A percentile compares a stretch with the other conserved stretches of the same genome.
Conservation (phyloP, 2,888 invertebrate genomes). For the Chymomyza procnemis region DNA sequence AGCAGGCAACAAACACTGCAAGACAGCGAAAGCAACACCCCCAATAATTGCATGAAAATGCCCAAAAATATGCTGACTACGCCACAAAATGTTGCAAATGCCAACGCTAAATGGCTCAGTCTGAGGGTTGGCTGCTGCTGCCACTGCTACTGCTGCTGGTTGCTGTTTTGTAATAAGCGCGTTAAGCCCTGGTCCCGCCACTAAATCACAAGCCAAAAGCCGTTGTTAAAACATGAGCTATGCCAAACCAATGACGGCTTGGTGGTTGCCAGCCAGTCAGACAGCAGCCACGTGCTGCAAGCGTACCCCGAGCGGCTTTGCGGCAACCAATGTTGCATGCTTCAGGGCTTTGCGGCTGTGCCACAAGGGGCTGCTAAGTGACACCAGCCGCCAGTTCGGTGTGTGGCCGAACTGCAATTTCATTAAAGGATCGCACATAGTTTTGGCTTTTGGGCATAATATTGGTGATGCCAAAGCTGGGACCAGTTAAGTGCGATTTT, state of each 20-base stretch:
- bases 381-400: conserved; percentile 27
- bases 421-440: conserved; percentile 26
- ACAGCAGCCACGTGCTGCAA: not conserved
- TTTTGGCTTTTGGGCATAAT: not conserved
- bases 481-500: no score
- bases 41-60: conserved; percentile 68
- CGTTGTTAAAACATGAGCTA: conserved; percentile 70
- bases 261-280: not conserved
- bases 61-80: conserved; percentile 59
- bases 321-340: not conserved
- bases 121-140: not conserved
- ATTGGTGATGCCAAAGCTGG: no score
- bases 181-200: conserved; percentile 49
- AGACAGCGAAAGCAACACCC: not conserved
- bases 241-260: conserved; percentile 15
- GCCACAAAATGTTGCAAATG: conserved; percentile 46
- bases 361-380: conserved; percentile 32
- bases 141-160: not conserved
- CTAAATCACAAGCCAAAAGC: conserved; percentile 74
- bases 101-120: not conserved
- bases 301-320: not conserved
- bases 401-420: conserved; percentile 27
- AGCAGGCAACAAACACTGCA: conserved; percentile 63
- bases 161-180: not conserved
- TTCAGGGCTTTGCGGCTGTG: not conserved